Percentiles rank a stretch among this genome's conserved stretches.
phyloP scores from a whole-genome alignment of 1,140 invertebrate genomes.

The Eumaeus atala region DNA sequence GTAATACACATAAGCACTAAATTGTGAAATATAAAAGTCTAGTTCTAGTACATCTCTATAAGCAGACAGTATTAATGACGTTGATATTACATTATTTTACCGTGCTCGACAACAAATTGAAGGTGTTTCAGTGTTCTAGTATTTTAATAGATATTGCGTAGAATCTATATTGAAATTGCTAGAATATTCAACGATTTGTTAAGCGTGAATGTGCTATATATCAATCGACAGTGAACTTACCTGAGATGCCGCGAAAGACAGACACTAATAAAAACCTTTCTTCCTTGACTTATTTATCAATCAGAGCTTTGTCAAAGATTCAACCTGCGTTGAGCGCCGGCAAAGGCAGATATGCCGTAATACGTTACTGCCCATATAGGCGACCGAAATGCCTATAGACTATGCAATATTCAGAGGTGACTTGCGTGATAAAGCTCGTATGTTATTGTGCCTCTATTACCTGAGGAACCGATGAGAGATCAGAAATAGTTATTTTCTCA shows the following conservation, averaged over 20 bases:
- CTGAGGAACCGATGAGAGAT: no score
- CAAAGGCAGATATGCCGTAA: constrained; percentile 59
- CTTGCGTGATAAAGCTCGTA: background rate
- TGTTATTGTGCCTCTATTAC: no score
- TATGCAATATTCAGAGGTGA: constrained; percentile 35
- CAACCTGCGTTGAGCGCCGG: constrained; percentile 54
- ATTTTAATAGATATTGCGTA: constrained; percentile 17
- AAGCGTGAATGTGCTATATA: constrained; percentile 13
- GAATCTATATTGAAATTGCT: constrained; percentile 41
- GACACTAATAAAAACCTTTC: constrained; percentile 33
- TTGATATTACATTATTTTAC: constrained; percentile 18
- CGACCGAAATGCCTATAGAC: constrained; percentile 47
- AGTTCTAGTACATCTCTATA: no score
- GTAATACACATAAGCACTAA: constrained; percentile 18
- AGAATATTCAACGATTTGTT: constrained; percentile 37
- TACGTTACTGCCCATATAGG: constrained; percentile 55
- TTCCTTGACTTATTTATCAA: constrained; percentile 17
- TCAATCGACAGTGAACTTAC: constrained; percentile 38
- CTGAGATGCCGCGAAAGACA: constrained; percentile 34
- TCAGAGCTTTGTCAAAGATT: constrained; percentile 29
- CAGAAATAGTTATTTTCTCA: no score
- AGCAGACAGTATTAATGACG: no score
- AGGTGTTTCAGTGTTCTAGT: no score
- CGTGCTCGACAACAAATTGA: constrained; percentile 2
- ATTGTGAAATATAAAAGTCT: background rate